These are phyloP conservation scores for Clepsis dumicolana DNA, from an alignment of 2,888 invertebrate species.

Conservation along the genomic window DNA sequence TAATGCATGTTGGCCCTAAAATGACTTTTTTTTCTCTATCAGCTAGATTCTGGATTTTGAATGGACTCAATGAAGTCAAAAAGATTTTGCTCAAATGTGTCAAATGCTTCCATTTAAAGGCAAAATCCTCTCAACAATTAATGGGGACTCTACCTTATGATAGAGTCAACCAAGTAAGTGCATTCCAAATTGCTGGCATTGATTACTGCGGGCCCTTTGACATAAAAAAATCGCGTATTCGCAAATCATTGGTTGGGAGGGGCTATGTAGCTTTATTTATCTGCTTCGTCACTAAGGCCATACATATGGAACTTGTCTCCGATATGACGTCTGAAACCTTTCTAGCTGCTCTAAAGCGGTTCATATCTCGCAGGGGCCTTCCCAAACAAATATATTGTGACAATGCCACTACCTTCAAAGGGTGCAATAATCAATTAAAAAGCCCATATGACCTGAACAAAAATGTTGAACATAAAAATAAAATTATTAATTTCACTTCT, in stretches of 20 bases:
- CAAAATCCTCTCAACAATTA: background rate
- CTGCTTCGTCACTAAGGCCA: conserved; percentile 2
- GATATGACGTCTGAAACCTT: conserved; percentile 2
- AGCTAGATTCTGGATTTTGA: background rate
- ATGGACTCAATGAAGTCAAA: conserved; percentile 3
- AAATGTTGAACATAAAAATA: background rate
- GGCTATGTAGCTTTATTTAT: conserved; percentile 11
- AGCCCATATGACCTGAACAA: conserved; percentile 1
- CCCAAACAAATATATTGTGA: background rate
- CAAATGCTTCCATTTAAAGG: background rate
- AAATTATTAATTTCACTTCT: background rate
- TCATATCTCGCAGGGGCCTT: conserved; percentile 11
- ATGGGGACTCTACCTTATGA: conserved; percentile 9
- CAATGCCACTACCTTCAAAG: conserved; percentile 10
- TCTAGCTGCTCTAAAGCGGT: conserved; percentile 6
- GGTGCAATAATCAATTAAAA: conserved; percentile 10
- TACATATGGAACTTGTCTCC: conserved; percentile 12
- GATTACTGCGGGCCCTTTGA: conserved; percentile 1
- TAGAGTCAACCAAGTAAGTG: background rate
- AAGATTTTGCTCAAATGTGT: conserved; percentile 1
- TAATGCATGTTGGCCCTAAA: conserved; percentile 6
- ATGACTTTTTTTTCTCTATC: background rate
- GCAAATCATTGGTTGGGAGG: background rate
- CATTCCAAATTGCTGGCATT: background rate
- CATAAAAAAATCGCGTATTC: conserved; percentile 5